Evolutionary conservation across 2,113 vertebrate genomes (phyloP).

Genomic region (Fregata magnificens): DNA sequence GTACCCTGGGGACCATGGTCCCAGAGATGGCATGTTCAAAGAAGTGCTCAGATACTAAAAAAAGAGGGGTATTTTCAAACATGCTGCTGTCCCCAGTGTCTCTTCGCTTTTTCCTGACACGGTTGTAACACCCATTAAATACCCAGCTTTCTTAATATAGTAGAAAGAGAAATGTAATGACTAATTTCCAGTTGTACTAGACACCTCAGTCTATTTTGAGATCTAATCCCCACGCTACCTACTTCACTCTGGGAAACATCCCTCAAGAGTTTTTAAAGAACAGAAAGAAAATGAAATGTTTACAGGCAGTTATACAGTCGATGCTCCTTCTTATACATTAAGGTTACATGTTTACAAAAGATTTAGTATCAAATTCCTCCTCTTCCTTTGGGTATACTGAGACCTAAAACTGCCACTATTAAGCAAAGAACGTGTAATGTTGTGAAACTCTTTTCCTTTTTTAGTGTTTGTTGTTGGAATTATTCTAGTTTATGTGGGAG

Average conservation of each 20-base stretch:
- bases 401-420: neutral
- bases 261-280: neutral
- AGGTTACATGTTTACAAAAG: neutral
- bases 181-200: neutral
- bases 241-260: neutral
- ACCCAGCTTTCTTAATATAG: neutral
- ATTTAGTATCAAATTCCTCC: neutral
- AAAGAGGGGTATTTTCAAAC: neutral
- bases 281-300: neutral
- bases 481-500: neutral
- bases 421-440: neutral
- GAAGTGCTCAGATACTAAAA: neutral
- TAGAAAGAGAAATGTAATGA: neutral
- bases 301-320: neutral
- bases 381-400: neutral
- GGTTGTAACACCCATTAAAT: neutral
- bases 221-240: neutral
- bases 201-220: neutral
- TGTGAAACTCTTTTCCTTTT: neutral
- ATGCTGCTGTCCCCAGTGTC: neutral
- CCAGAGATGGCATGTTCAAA: neutral
- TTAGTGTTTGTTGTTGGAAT: neutral
- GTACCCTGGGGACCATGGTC: neutral
- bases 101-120: neutral
- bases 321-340: neutral